A percentile compares a stretch with the other conserved stretches of the same genome.
phyloP scores from a whole-genome alignment of 2,113 vertebrate genomes.

The Peromyscus leucopus region DNA sequence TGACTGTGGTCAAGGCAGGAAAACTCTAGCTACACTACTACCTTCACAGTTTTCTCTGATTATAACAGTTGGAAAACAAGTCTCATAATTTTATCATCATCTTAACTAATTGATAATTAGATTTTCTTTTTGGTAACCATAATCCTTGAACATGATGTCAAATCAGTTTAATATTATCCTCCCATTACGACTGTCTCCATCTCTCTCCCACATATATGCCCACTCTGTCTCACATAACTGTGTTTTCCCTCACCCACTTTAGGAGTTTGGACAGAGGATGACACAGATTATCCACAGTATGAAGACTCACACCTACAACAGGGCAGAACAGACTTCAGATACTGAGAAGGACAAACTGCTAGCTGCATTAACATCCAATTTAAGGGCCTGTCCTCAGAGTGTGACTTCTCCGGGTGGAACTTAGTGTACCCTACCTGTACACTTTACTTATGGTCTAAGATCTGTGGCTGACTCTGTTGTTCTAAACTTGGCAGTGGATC shows the following conservation, averaged over 20 bases:
- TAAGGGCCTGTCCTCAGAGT: not conserved
- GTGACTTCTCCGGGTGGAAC: not conserved
- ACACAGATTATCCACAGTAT: not conserved
- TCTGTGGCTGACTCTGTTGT: too few species aligned
- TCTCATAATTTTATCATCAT: not conserved
- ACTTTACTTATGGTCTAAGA: not conserved
- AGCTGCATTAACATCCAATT: not conserved
- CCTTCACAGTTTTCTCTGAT: not conserved
- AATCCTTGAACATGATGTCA: not conserved
- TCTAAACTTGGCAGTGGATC: not conserved
- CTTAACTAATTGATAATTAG: not conserved
- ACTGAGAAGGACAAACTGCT: not conserved
- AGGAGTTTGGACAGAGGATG: not conserved
- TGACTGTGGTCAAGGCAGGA: too few species aligned
- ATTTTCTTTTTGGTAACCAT: not conserved
- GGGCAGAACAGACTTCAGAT: not conserved
- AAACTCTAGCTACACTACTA: too few species aligned
- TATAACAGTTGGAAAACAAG: not conserved
- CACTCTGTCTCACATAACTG: not conserved
- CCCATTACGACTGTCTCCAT: not conserved
- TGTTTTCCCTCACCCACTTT: not conserved
- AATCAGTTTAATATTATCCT: slow-evolving; percentile 12
- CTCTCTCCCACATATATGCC: not conserved
- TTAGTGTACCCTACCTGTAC: too few species aligned
- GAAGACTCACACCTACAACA: not conserved